Base-by-base conservation (phyloP, 2,797 vertebrate species). In the Oophaga sylvatica region DNA sequence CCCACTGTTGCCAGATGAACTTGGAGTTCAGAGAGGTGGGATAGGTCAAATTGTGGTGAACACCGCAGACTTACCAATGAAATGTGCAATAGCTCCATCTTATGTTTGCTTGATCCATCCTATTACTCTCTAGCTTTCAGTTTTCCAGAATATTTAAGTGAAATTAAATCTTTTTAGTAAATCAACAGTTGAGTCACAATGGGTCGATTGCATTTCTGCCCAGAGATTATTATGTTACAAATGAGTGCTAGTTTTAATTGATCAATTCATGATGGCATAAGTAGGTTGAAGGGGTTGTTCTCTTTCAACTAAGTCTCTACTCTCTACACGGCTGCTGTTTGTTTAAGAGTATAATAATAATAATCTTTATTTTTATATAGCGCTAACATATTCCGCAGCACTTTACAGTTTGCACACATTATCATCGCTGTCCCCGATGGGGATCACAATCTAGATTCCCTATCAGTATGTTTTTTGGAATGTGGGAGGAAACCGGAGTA, bases 1-100 rank as follows among this genome's bases (percentile, higher is more conserved):
- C 22, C 60, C 71, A 56, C 19, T 83, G 71, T 70, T 78, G 73
- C 75, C 63, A 82, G 56, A 79, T 83, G 87, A 87, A 78, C 80
- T 79, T 59, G 11, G 79, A 57, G 60, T 22, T 78, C 15, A 31
- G 60, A 63, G 67, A 83, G 86, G 70, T 81, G 59, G 59, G 70
- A 63, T 57, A 56, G 85, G 79, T 82, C 26, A 87, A 26, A n/a
- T 53, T 65, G 35, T 80, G 85, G 35, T 81, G 70, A 81, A 45
- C 6, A 2, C 59, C 56, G 10, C 20, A 56, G 7, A 15, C 68
- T n/a, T 63, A 19, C 79, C 78, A 22, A 87, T 82, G 76, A 82
- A 62, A 76, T 15, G 15, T 41, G 45, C 41, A 41, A 17, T 41
- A 57, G 48, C 60, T 80, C 57, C 41, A 53, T 48, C 57, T 8